Conservation (phyloP, 2,113 vertebrate genomes). For the Apodemus sylvaticus region DNA sequence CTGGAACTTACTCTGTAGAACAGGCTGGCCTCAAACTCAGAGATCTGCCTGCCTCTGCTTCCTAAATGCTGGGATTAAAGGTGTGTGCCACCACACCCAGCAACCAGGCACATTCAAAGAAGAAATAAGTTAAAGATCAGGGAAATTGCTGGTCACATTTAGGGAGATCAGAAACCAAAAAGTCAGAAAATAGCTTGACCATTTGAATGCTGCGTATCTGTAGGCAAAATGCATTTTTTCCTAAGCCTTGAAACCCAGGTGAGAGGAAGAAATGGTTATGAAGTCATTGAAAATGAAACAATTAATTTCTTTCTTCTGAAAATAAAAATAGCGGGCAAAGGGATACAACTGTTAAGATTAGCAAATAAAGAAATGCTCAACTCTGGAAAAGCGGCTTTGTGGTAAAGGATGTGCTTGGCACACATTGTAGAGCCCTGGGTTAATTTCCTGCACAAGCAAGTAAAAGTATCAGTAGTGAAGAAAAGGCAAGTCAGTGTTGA, state of each 20-base stretch:
- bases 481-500: not conserved
- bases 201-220: constrained; percentile 30
- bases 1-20: no score
- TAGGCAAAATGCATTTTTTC: not conserved
- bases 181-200: not conserved
- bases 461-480: not conserved
- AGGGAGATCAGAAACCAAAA: not conserved
- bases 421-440: not conserved
- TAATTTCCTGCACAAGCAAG: not conserved
- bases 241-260: not conserved
- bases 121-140: not conserved
- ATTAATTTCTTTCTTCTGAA: not conserved
- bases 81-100: not conserved
- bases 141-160: not conserved
- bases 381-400: not conserved
- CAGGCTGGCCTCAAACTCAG: no score
- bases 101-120: constrained; percentile 8
- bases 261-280: not conserved
- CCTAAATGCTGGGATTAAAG: no score
- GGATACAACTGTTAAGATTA: not conserved
- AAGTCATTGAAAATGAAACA: not conserved
- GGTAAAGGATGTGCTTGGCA: not conserved
- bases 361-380: not conserved
- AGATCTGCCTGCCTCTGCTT: no score
- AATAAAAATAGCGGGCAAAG: not conserved